A percentile compares a stretch with the other conserved stretches of the same genome.
Conservation (phyloP, 1,140 invertebrate genomes). For the Chymomyza costata region DNA sequence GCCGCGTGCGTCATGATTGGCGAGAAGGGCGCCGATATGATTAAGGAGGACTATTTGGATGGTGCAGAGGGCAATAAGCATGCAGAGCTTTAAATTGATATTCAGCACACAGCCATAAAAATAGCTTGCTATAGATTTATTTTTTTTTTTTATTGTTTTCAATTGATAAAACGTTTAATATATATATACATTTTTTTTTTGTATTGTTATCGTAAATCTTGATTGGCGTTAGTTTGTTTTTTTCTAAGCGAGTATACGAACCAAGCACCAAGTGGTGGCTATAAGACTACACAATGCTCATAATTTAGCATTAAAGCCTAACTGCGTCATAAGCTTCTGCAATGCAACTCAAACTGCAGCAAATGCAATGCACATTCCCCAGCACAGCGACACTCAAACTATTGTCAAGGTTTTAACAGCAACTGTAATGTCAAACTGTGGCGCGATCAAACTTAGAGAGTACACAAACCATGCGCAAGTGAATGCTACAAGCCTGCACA, state of each 20-base stretch:
- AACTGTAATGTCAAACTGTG: too few relatives aligned
- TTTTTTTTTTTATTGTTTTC: constrained; percentile 7
- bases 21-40: constrained; percentile 85
- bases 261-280: too few relatives aligned
- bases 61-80: constrained; percentile 30
- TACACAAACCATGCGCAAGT: too few relatives aligned
- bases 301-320: neutral
- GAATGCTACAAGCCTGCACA: too few relatives aligned
- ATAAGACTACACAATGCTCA: neutral
- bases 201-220: constrained; percentile 9
- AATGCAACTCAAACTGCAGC: neutral
- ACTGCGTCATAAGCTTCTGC: neutral
- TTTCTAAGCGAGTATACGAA: constrained; percentile 5
- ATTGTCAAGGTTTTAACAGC: too few relatives aligned
- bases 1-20: constrained; percentile 87
- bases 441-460: too few relatives aligned
- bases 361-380: neutral
- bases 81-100: constrained; percentile 41
- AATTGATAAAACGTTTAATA: neutral
- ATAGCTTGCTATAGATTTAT: neutral
- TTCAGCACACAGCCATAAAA: constrained; percentile 3
- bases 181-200: neutral
- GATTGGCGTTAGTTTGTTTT: neutral
- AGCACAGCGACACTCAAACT: neutral
- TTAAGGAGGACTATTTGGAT: constrained; percentile 77